Base-by-base conservation (phyloP, 2,797 vertebrate species). In the Hippoglossus hippoglossus region DNA sequence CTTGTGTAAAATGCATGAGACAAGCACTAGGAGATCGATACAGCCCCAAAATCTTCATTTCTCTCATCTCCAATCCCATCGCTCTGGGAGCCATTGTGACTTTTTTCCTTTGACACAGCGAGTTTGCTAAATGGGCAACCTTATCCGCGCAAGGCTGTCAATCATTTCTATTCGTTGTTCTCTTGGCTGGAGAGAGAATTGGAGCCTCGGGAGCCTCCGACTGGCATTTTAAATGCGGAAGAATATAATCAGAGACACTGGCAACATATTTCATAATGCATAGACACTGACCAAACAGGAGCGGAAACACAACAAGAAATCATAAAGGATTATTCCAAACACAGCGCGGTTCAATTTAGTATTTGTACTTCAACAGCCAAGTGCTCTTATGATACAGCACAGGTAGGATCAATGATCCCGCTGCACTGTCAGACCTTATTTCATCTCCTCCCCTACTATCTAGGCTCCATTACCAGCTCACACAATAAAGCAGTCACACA, bases 1-100 rank as follows among this genome's bases (percentile, higher is more conserved):
- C 83, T 88, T 89, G 86, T 93, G 89, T 92, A 93, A 94, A 94
- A 94, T 93, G 87, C 87, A 94, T 92, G 86, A 94, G 89, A 90
- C 88, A 90, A 88, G 85, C 79, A 79, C 76, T 79, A 25, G 69
- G 61, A 67, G 80, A 93, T 94, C 90, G 69, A 94, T 93, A 83
- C 67, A 69, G 71, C 55, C 75, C 79, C 78, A 82, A 92, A 92
- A 93, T 90, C 82, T 87, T 93, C 55, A 86, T 91, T 90, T 91
- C 73, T 88, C 73, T 87, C 71, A 82, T 92, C 86, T 85, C 87
- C 86, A 86, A 82, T 79, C 69, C 70, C 77, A 86, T 85, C 66
- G 67, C 86, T 88, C 77, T 72, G 71, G 84, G 81, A 90, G 67
- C 69, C 75, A 64, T 71, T 80, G 68, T 79, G 73, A 74, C 56